These are phyloP conservation scores for Acronicta aceris DNA, from an alignment of 2,888 invertebrate species.

Conservation along the genomic window DNA sequence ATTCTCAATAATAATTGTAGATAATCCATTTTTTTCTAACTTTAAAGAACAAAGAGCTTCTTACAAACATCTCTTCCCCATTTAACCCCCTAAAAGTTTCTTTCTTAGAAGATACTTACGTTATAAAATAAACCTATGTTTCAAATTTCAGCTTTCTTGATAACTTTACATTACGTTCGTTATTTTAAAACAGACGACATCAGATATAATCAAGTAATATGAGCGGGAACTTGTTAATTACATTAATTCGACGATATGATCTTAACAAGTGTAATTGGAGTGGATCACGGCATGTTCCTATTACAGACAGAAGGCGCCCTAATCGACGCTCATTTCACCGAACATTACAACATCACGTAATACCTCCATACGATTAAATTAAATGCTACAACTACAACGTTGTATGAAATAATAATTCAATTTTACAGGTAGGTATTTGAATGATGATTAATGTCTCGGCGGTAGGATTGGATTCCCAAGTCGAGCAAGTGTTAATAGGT, in stretches of 20 bases:
- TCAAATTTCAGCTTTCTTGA: too few relatives aligned
- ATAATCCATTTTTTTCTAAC: too few relatives aligned
- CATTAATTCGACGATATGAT: constrained; percentile 75
- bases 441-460: too few relatives aligned
- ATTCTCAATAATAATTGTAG: too few relatives aligned
- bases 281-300: constrained; percentile 67
- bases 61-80: too few relatives aligned
- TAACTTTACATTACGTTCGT: constrained; percentile 32
- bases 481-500: too few relatives aligned
- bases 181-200: constrained; percentile 69
- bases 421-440: constrained; percentile 16
- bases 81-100: too few relatives aligned
- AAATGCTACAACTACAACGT: constrained; percentile 41
- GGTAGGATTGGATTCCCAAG: constrained; percentile 10
- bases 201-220: constrained; percentile 70
- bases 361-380: constrained; percentile 49
- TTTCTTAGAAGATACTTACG: too few relatives aligned
- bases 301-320: constrained; percentile 56
- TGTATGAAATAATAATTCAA: constrained; percentile 9
- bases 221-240: constrained; percentile 74
- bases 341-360: constrained; percentile 43
- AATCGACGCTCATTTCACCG: constrained; percentile 50
- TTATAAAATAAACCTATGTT: too few relatives aligned
- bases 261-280: constrained; percentile 70
- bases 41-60: too few relatives aligned